Percentiles rank a stretch among this genome's conserved stretches.
These are phyloP conservation scores for Anolis apletophallus DNA, from an alignment of 2,797 vertebrate species.

Conservation along the genomic window DNA sequence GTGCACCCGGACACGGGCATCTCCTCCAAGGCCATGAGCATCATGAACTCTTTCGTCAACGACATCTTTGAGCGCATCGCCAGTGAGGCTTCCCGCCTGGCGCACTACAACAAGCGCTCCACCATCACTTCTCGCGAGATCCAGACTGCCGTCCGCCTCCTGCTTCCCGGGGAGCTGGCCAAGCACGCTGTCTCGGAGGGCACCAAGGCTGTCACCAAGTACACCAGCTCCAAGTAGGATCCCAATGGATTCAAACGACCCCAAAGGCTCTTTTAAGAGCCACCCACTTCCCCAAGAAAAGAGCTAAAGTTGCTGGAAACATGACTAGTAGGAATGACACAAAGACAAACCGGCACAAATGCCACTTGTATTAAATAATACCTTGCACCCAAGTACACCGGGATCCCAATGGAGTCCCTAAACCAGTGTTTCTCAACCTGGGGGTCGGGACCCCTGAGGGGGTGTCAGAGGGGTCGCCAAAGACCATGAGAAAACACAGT, in stretches of 20 bases:
- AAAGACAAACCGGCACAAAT: no score
- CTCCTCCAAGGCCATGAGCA: slow-evolving; percentile 82
- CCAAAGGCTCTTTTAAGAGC: slow-evolving; percentile 77
- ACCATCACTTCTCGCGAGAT: slow-evolving; percentile 82
- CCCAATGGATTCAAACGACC: neutral
- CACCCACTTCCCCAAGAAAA: no score
- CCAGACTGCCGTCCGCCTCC: slow-evolving; percentile 77
- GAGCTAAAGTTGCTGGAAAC: no score
- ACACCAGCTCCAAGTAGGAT: slow-evolving; percentile 79
- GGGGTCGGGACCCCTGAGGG: no score
- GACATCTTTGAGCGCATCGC: slow-evolving; percentile 83
- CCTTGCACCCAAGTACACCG: no score
- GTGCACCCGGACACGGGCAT: slow-evolving; percentile 67
- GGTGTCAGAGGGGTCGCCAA: no score
- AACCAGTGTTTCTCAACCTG: no score
- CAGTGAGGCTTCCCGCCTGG: slow-evolving; percentile 78
- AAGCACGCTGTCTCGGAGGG: slow-evolving; percentile 80
- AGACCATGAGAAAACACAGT: no score
- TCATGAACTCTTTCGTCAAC: slow-evolving; percentile 81
- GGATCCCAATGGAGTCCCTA: no score
- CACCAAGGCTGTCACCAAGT: slow-evolving; percentile 80
- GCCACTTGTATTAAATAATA: no score
- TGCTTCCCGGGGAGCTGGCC: slow-evolving; percentile 73
- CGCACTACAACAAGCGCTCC: slow-evolving; percentile 80
- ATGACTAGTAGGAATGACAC: no score